Base-by-base conservation (phyloP, 1,140 invertebrate species). In the Drosophila sucinea region DNA sequence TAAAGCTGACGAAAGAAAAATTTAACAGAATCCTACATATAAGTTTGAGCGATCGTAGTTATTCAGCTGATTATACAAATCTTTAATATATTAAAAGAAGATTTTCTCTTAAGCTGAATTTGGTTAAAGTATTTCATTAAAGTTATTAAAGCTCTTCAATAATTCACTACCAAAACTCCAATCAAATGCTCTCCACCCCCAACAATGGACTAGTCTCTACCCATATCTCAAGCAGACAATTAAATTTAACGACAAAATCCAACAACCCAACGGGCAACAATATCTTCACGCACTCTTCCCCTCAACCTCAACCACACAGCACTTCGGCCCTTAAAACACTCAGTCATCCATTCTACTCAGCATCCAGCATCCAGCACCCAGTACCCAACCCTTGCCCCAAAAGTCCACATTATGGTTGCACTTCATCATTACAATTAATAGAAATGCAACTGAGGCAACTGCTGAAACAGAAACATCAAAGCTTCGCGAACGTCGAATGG, bases 341-440 rank as follows among this genome's bases (percentile, higher is more conserved):
- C 23, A 51, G 23, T 51, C 44, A 27, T 51, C 44, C 44, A 27
- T 51, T 27, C 17, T 17, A 17, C 17, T 17, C 17, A 17, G 17
- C 17, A 17, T 17, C 35, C 17, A 17, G 17, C 17, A 17, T 17
- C 35, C 35, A 38, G 35, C 23, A 51, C 7, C 27, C n/a, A 40
- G 38, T 56, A 57, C 17, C 17, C 11, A n/a, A 33, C 55, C 27
- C 32, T 32, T 30, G 55, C 27, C 5, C 27, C 29, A 29, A 41
- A 33, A 27, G 7, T 25, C 44, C 44, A 51, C 44, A 51, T 51
- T 51, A 51, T 51, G 44, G 65, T 69, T 86, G 83, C 84, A 83
- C 65, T 86, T 73, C 82, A 83, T 86, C 70, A 86, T 82, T 79
- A 86, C 84, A 87, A 86, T 86, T 86, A 86, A 86, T 81, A 85